phyloP scores from a whole-genome alignment of 2,113 vertebrate genomes.

The Bujurquina vittata region DNA sequence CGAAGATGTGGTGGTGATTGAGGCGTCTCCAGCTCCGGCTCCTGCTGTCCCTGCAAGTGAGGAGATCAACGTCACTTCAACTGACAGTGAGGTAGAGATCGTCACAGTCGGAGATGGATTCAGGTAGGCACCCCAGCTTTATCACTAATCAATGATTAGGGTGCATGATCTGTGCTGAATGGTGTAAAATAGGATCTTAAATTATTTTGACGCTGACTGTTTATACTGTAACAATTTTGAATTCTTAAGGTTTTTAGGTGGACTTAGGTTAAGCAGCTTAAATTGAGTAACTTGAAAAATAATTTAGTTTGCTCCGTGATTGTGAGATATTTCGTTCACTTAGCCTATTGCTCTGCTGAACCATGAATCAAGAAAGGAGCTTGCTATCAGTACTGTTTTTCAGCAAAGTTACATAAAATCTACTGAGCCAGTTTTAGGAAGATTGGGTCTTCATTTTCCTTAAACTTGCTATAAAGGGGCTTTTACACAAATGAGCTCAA shows the following conservation, averaged over 20 bases:
- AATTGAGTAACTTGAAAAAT: too few species aligned
- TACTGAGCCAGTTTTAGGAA: not conserved
- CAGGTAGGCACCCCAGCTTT: slow-evolving; percentile 80
- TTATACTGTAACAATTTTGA: not conserved
- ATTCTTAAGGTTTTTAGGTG: not conserved
- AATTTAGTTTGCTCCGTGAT: too few species aligned
- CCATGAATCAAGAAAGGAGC: not conserved
- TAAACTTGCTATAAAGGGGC: not conserved
- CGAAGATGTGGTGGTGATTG: slow-evolving; percentile 98
- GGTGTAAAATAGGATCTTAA: not conserved
- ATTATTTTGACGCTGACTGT: not conserved
- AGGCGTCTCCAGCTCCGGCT: slow-evolving; percentile 94
- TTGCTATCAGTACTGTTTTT: not conserved
- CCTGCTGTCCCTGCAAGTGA: slow-evolving; percentile 92
- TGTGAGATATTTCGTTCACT: too few species aligned
- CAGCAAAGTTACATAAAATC: not conserved
- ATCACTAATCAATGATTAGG: not conserved
- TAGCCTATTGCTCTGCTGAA: too few species aligned
- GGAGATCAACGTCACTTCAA: slow-evolving; percentile 99
- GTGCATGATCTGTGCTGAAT: not conserved
- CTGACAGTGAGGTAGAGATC: slow-evolving; percentile 98
- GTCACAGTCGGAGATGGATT: slow-evolving; percentile 96
- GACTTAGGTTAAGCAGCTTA: not conserved
- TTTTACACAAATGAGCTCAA: not conserved
- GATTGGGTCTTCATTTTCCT: not conserved